These are phyloP conservation scores for Drosophila paramelanica DNA, from an alignment of 2,888 invertebrate genomes.

Conservation along the genomic window DNA sequence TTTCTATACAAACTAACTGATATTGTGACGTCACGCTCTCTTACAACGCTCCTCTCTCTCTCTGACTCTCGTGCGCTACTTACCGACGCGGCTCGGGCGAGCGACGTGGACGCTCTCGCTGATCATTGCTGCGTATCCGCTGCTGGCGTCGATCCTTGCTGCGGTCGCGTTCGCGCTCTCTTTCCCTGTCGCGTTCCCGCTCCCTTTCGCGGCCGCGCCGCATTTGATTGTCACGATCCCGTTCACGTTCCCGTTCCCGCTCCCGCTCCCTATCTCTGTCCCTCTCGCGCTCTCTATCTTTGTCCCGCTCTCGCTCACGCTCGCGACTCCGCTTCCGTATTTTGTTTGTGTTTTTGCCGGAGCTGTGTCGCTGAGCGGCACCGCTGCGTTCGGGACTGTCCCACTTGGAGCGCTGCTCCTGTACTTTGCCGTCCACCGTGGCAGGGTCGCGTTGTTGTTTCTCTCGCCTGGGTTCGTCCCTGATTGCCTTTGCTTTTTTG, in stretches of 20 bases:
- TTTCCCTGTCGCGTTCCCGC: constrained; percentile 16
- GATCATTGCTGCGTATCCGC: constrained; percentile 50
- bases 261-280: constrained; percentile 47
- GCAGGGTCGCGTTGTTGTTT: constrained; percentile 17
- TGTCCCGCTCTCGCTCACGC: constrained; percentile 24
- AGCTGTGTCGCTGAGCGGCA: constrained; percentile 29
- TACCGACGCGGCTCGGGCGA: constrained; percentile 63
- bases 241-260: constrained; percentile 35
- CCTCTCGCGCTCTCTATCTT: constrained; percentile 24
- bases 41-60: background rate
- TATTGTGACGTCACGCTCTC: too few relatives aligned
- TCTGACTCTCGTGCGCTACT: constrained; percentile 14
- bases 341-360: constrained; percentile 25
- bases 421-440: constrained; percentile 33
- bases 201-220: constrained; percentile 27
- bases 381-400: constrained; percentile 70
- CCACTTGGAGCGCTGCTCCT: constrained; percentile 78
- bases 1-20: too few relatives aligned
- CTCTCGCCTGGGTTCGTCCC: constrained; percentile 9
- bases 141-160: constrained; percentile 44
- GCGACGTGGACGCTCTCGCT: constrained; percentile 50
- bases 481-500: constrained; percentile 14
- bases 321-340: constrained; percentile 39
- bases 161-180: constrained; percentile 31
- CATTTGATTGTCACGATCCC: constrained; percentile 34